Base-by-base conservation (phyloP, 2,113 vertebrate genomes). In the Dasyornis broadbenti region DNA sequence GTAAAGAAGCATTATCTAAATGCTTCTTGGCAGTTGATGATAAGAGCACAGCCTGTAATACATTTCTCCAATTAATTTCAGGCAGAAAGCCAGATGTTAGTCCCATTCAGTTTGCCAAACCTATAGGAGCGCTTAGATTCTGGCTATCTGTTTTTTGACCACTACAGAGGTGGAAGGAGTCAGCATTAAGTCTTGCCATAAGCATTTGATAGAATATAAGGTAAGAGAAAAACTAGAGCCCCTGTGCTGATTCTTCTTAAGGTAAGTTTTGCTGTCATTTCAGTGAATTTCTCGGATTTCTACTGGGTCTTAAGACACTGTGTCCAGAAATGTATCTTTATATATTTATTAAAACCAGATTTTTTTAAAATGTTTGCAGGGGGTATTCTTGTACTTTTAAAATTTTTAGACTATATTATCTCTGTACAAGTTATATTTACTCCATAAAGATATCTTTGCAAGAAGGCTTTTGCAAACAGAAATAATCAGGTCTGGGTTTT, bases 61-160 rank as follows among this genome's bases (percentile, higher is more conserved):
- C 84, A 83, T 82, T 95, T 95, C 82, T 92, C 17, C 94, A 94
- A 94, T 97, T 96, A 96, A 95, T 92, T 93, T 97, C 93, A 68
- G 95, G 96, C 93, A 94, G 66, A 70, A 79, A 80, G 93, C 94
- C 96, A 96, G 79, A 90, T 70, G 71, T 95, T 94, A 40, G 66
- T 93, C 66, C 82, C 89, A 12, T 95, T 93, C 75, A 26, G 63
- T 80, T 88, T 91, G 68, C 47, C 47, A 88, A 71, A 69, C 79
- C 85, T 77, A 71, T 61, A 52, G 24, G n/a, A 91, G 86, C 6
- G 24, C 70, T 86, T 77, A 47, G 82, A 28, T 56, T 68, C 44
- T 37, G 15, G 9, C 10, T 77, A 2, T 66, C 5, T 82, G 76
- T 50, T 88, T 60, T 85, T 79, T 80, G 11, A 65, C 53, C 45